These are phyloP conservation scores for Dicyrtoma fusca DNA, from an alignment of 2,888 invertebrate genomes.

Conservation along the genomic window DNA sequence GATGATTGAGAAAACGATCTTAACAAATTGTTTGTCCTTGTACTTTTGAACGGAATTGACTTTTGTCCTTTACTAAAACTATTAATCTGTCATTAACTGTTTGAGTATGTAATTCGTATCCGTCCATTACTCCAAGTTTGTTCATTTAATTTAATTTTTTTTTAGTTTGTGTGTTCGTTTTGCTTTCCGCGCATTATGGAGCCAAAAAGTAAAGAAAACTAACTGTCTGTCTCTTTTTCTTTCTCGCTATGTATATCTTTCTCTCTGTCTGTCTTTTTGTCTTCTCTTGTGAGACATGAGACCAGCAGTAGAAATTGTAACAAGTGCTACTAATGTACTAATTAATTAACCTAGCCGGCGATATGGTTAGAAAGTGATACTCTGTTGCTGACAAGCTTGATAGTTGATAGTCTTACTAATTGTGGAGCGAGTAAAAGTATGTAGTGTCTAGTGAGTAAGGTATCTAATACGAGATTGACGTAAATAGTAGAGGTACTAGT, in stretches of 20 bases:
- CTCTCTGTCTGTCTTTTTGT: neutral
- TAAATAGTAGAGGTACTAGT: too few relatives aligned
- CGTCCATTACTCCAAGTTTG: conserved; percentile 8
- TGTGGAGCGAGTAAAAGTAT: too few relatives aligned
- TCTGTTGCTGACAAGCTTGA: too few relatives aligned
- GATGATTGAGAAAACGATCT: too few relatives aligned
- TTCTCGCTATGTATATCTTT: conserved; percentile 1
- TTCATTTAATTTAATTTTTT: conserved; percentile 13
- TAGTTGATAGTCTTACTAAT: too few relatives aligned
- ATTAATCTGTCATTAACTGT: neutral
- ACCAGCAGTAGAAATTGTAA: neutral
- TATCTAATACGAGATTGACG: too few relatives aligned
- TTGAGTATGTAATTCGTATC: neutral
- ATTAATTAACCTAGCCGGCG: too few relatives aligned
- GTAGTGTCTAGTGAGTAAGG: too few relatives aligned
- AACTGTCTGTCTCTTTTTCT: conserved; percentile 10
- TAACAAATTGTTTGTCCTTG: conserved; percentile 14
- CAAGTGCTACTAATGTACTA: neutral
- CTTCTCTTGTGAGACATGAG: neutral
- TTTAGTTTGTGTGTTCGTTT: conserved; percentile 16
- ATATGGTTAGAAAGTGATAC: too few relatives aligned
- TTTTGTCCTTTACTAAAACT: conserved; percentile 16
- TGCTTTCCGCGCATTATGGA: conserved; percentile 40
- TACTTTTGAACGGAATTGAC: conserved; percentile 5
- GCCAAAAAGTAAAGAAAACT: conserved; percentile 30